Conservation (phyloP, 2,888 invertebrate genomes). For the Gymnosoma rotundatum region DNA sequence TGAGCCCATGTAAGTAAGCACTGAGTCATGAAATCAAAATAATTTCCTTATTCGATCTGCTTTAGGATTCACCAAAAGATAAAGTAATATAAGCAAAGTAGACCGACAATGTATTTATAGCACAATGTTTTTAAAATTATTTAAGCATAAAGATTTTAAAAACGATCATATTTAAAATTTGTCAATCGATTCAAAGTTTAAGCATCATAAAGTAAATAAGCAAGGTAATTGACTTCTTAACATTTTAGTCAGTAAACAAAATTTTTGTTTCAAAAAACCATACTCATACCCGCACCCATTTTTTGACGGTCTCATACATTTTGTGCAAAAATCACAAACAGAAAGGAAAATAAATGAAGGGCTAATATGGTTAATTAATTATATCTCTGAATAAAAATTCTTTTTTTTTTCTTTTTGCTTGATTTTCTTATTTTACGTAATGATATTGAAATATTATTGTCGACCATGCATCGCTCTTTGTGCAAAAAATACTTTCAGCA, state of each 20-base stretch:
- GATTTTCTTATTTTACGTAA: constrained; percentile 25
- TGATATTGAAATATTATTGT: constrained; percentile 46
- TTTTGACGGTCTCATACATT: neutral
- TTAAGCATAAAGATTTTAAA: neutral
- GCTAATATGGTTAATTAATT: constrained; percentile 52
- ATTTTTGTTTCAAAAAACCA: neutral
- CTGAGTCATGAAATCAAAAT: too few species aligned
- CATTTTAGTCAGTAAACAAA: neutral
- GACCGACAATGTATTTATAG: neutral
- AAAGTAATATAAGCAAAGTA: too few species aligned
- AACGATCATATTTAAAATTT: neutral
- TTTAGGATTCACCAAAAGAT: too few species aligned
- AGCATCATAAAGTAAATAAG: neutral
- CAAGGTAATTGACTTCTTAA: neutral
- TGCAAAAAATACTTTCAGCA: neutral
- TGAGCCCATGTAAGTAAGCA: too few species aligned
- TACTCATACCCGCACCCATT: constrained; percentile 4
- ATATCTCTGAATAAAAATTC: constrained; percentile 34
- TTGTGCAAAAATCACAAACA: neutral
- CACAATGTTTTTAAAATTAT: neutral
- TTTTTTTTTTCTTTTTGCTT: neutral
- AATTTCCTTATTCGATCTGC: too few species aligned
- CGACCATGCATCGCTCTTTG: constrained; percentile 7
- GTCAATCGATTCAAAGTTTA: neutral
- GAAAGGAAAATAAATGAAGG: neutral